phyloP scores from a whole-genome alignment of 2,797 vertebrate species.

The Malurus splendens region DNA sequence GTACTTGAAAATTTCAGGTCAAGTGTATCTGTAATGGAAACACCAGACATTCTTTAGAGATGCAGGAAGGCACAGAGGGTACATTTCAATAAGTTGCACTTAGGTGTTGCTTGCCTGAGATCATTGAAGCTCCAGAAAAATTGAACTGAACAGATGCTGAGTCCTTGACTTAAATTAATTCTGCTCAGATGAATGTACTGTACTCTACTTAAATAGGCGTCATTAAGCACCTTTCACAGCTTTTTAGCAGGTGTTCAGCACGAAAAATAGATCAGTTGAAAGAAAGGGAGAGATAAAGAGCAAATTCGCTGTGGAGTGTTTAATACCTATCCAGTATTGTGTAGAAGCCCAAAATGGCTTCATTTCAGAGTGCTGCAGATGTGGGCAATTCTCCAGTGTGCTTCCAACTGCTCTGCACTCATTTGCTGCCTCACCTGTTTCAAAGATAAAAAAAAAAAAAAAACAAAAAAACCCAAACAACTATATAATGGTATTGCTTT shows the following conservation, averaged over 20 bases:
- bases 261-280: constrained; percentile 5
- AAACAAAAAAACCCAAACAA: too few species aligned
- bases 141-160: constrained; percentile 29
- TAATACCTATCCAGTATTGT: neutral
- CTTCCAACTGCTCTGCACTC: neutral
- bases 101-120: neutral
- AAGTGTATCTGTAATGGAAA: neutral
- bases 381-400: neutral
- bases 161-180: constrained; percentile 47
- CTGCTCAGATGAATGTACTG: constrained; percentile 42
- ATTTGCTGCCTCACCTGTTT: neutral
- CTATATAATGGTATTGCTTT: neutral
- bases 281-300: constrained; percentile 12
- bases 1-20: neutral
- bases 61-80: neutral
- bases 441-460: neutral
- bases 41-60: neutral
- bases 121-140: neutral
- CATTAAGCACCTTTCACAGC: constrained; percentile 50
- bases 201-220: constrained; percentile 28
- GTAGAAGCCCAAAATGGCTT: neutral
- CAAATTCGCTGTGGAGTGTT: neutral
- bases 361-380: neutral
- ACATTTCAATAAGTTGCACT: neutral
- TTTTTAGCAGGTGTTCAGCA: constrained; percentile 34